Evolutionary conservation across 30 jellyfish, hydroid and myxozoan genomes (phyloP).

Genomic region (Turritopsis rubra): DNA sequence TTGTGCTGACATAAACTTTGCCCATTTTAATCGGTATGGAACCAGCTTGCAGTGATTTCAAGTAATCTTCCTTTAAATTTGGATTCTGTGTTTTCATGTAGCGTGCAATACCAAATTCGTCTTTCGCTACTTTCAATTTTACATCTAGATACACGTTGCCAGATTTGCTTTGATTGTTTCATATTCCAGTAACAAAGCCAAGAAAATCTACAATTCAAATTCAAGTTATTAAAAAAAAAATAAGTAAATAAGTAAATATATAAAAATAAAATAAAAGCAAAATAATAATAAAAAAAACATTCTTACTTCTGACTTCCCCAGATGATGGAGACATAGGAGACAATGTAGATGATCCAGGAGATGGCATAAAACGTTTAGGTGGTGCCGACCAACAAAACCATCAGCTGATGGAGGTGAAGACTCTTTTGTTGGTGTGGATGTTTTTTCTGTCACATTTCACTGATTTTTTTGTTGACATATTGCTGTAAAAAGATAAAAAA

Average conservation of each 20-base stretch:
- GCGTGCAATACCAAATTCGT: background rate
- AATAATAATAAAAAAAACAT: background rate
- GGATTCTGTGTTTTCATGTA: conserved; percentile 33
- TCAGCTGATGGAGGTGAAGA: background rate
- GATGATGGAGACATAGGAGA: conserved; percentile 5
- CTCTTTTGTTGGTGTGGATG: background rate
- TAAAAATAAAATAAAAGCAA: background rate
- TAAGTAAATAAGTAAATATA: background rate
- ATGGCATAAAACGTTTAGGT: background rate
- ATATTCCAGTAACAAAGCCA: conserved; percentile 26
- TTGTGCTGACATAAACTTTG: conserved; percentile 25
- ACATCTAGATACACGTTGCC: conserved; percentile 29
- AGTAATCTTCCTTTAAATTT: conserved; percentile 7
- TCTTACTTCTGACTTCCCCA: conserved; percentile 6
- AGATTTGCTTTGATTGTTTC: conserved; percentile 18
- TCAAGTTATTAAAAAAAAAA: background rate
- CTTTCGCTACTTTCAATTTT: background rate
- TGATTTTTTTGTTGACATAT: background rate
- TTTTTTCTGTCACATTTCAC: background rate
- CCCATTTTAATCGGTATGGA: conserved; percentile 17
- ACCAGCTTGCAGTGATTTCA: conserved; percentile 1
- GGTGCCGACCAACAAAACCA: background rate
- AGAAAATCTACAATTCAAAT: conserved; percentile 20
- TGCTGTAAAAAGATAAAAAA: background rate
- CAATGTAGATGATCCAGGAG: background rate